These are phyloP conservation scores for Limnephilus auricula DNA, from an alignment of 2,888 invertebrate genomes.

Conservation along the genomic window DNA sequence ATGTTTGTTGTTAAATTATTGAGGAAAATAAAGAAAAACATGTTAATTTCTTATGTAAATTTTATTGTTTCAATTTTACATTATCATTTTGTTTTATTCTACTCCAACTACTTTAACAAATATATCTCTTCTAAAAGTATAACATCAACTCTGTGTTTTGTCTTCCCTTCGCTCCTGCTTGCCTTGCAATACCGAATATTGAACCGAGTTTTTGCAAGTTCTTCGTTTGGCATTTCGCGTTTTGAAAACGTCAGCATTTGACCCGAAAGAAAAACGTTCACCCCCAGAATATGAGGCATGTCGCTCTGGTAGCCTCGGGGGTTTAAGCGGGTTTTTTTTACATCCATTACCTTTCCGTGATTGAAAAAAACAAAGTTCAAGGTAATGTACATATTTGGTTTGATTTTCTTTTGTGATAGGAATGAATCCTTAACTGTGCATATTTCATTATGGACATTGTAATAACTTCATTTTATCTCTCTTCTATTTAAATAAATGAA, in stretches of 20 bases:
- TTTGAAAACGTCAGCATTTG: slow-evolving; percentile 2
- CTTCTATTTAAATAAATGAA: too few relatives aligned
- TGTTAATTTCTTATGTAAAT: background rate
- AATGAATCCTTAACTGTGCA: too few relatives aligned
- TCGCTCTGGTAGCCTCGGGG: background rate
- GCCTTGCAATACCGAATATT: background rate
- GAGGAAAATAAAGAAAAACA: too few relatives aligned
- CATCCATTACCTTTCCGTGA: background rate
- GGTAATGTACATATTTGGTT: background rate
- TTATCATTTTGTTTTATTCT: too few relatives aligned
- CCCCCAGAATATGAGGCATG: background rate
- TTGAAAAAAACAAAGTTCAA: background rate
- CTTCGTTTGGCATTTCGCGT: background rate
- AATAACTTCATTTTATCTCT: too few relatives aligned
- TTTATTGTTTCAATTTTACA: background rate
- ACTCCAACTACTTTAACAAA: background rate
- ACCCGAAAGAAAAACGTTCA: background rate
- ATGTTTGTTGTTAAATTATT: too few relatives aligned
- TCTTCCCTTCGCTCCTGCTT: background rate
- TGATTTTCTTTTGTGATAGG: background rate
- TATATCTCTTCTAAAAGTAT: background rate
- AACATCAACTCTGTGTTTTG: background rate
- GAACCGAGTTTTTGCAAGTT: background rate
- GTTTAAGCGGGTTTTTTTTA: background rate
- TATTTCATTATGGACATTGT: too few relatives aligned